Evolutionary conservation across 2,113 vertebrate genomes (phyloP).

Genomic region (Dendropsophus ebraccatus): DNA sequence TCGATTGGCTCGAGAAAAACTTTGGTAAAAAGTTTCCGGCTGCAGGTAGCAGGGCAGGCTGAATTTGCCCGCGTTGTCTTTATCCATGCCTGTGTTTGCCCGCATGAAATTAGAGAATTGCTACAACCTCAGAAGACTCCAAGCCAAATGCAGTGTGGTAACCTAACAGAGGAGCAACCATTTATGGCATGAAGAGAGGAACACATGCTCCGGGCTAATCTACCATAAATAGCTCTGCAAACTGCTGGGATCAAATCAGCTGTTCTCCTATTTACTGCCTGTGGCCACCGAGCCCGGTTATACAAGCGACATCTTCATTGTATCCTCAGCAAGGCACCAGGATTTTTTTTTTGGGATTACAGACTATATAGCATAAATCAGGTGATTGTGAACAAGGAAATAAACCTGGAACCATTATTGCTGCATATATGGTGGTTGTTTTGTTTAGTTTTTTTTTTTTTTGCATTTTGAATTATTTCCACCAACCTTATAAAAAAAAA

Average conservation of each 20-base stretch:
- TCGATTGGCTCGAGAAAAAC: neutral
- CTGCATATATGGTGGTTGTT: too few species aligned
- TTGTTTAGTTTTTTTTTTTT: too few species aligned
- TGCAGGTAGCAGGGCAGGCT: neutral
- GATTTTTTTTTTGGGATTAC: too few species aligned
- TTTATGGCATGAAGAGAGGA: slow-evolving; percentile 55
- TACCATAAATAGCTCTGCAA: slow-evolving; percentile 59
- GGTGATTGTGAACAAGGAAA: too few species aligned
- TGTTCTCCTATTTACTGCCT: slow-evolving; percentile 43
- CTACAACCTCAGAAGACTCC: slow-evolving; percentile 10
- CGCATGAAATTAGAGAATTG: slow-evolving; percentile 44
- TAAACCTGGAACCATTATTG: too few species aligned
- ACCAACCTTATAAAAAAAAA: too few species aligned
- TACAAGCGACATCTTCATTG: slow-evolving; percentile 32
- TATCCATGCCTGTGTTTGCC: slow-evolving; percentile 40
- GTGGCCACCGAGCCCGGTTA: slow-evolving; percentile 42
- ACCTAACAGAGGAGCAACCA: slow-evolving; percentile 50
- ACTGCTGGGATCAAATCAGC: slow-evolving; percentile 58
- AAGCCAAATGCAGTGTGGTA: slow-evolving; percentile 56
- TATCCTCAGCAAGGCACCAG: neutral
- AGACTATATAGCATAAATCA: too few species aligned
- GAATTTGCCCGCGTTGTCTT: slow-evolving; percentile 3
- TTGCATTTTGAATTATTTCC: too few species aligned
- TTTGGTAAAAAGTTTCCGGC: slow-evolving; percentile 4
- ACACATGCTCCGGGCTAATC: slow-evolving; percentile 52